Evolutionary conservation across 2,113 vertebrate genomes (phyloP).

Genomic region (Marmota flaviventris): DNA sequence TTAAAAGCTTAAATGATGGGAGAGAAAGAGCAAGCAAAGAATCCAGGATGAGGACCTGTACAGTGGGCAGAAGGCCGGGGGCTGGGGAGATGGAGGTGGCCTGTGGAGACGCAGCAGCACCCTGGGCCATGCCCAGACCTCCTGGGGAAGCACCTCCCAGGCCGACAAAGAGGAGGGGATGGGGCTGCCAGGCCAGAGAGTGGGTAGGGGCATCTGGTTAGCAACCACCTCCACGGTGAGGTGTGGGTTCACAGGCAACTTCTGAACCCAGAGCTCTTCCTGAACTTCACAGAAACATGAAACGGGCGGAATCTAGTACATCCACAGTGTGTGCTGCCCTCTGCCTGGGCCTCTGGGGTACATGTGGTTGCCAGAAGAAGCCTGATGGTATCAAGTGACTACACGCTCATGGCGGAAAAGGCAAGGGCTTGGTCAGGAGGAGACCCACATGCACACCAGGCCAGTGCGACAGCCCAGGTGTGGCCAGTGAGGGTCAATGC

Average conservation of each 20-base stretch:
- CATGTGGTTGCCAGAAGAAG: rapidly evolving
- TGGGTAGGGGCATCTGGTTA: neutral
- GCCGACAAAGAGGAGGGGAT: rapidly evolving
- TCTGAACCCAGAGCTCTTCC: neutral
- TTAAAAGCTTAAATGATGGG: neutral
- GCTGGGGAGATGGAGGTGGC: neutral
- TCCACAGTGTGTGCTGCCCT: rapidly evolving
- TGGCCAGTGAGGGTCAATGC: no score
- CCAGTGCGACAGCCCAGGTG: rapidly evolving
- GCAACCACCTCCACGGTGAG: neutral
- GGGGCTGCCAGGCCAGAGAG: rapidly evolving
- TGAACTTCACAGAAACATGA: neutral
- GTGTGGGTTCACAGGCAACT: neutral
- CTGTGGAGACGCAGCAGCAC: no score
- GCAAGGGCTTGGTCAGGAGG: neutral
- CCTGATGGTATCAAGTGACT: no score
- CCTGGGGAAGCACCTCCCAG: neutral
- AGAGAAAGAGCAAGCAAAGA: neutral
- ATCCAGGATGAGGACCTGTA: neutral
- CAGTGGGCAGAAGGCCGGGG: rapidly evolving
- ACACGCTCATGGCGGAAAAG: rapidly evolving
- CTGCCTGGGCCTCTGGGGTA: neutral
- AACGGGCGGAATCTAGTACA: neutral
- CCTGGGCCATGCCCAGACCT: neutral
- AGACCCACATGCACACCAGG: rapidly evolving